These are phyloP conservation scores for Pterocles burchelli DNA, from an alignment of 2,113 vertebrate species.

Conservation along the genomic window DNA sequence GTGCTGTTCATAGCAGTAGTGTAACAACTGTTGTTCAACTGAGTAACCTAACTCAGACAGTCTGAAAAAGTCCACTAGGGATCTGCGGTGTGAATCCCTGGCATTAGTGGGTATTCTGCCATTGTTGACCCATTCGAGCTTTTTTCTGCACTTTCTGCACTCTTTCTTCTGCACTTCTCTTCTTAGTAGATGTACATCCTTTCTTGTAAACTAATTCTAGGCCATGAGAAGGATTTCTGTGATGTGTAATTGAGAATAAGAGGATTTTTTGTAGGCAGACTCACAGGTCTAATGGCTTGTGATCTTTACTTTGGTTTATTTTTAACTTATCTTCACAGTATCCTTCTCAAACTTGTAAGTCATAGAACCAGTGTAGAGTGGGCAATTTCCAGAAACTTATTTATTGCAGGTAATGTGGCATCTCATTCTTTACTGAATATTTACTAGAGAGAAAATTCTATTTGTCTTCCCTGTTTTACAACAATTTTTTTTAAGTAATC, in stretches of 20 bases:
- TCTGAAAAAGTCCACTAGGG: background rate
- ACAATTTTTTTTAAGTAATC: background rate
- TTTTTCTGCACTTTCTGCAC: background rate
- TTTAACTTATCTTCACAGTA: background rate
- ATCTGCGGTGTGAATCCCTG: background rate
- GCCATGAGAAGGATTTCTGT: background rate
- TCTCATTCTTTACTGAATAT: background rate
- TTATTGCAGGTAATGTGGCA: background rate
- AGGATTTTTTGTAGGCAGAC: background rate
- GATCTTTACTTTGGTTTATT: background rate
- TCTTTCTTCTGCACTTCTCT: no score
- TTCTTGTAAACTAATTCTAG: background rate
- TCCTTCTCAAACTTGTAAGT: background rate
- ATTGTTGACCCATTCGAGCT: background rate
- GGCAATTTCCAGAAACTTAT: background rate
- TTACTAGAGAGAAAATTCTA: background rate
- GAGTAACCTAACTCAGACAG: background rate
- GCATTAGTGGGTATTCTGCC: background rate
- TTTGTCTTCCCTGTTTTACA: background rate
- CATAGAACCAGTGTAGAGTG: accelerated
- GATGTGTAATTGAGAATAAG: background rate
- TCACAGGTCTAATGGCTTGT: background rate
- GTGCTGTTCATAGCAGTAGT: accelerated
- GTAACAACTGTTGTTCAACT: accelerated
- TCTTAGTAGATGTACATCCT: background rate